Evolutionary conservation across 2,888 invertebrate species (phyloP), one percentile per base, ranked within the genome.

Genomic region (Brachyptera putata): DNA sequence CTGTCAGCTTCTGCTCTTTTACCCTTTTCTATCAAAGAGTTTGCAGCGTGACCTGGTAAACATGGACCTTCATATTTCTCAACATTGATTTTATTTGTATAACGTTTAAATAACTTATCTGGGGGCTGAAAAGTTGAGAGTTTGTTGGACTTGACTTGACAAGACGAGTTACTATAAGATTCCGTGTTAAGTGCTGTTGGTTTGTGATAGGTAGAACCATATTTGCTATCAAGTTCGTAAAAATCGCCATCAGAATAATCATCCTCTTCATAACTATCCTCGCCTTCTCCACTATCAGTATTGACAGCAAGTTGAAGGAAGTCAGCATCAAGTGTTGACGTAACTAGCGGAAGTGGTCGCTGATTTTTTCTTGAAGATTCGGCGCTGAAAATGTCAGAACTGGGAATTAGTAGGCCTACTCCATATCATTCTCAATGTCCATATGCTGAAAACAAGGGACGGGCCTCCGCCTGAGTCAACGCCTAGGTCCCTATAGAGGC

Each of bases 21-120:
- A 64, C 85, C 84, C 67, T 83, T 86, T 66, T 83, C 82, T 14
- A 86, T 82, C 56, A 93, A 76, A 60, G 84, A 79, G 71, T 90
- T 92, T 22, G 85, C 84, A 0, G 89, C 86, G 61, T 83, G 83
- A 24, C 79, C 80, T 1, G 86, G 83, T 61, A 86, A 73, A 2
- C 71, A 68, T 0, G 85, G 85, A 0, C 81, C 80, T 70, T 87
- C 87, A 71, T 91, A 93, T 70, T 84, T 85, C 62, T 91, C 91
- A 0, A 93, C 82, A 75, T 90, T 92, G 24, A 95, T 90, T 76
- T 87, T 91, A 65, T 89, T 83, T 0, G 85, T 77, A 71, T 84
- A 93, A 70, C 86, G 89, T 64, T 85, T 84, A 63, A 91, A 84
- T 0, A 91, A 70, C 69, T 94, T 93, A 62, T 92, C 91, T 26